phyloP scores from a whole-genome alignment of 2,888 invertebrate genomes.

The Drosophila limbata region DNA sequence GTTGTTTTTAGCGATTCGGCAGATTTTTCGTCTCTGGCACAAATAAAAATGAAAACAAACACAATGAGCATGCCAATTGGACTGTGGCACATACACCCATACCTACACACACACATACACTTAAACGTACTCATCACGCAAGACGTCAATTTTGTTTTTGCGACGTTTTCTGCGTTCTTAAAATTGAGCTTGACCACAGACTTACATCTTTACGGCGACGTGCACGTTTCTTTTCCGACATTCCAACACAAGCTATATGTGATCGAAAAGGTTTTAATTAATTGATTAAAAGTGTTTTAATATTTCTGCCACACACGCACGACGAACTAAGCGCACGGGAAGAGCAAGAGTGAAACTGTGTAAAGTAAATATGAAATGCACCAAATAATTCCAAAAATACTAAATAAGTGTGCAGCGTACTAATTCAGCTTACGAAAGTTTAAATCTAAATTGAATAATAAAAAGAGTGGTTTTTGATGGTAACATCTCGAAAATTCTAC shows the following conservation, averaged over 20 bases:
- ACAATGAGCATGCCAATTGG: constrained; percentile 57
- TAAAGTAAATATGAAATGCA: constrained; percentile 27
- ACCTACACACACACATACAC: constrained; percentile 10
- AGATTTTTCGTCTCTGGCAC: constrained; percentile 10
- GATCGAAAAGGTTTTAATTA: constrained; percentile 33
- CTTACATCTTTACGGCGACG: constrained; percentile 85
- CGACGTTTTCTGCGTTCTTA: constrained; percentile 13
- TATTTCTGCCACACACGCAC: constrained; percentile 73
- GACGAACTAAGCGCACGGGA: constrained; percentile 29
- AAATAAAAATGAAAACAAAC: constrained; percentile 65
- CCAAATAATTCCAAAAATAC: constrained; percentile 37
- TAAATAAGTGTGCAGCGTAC: not conserved
- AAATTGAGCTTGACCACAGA: constrained; percentile 24
- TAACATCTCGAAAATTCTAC: too few relatives aligned
- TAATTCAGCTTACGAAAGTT: not conserved
- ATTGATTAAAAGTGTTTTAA: constrained; percentile 42
- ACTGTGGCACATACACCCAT: constrained; percentile 43
- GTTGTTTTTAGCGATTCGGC: constrained; percentile 15
- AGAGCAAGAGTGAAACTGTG: constrained; percentile 37
- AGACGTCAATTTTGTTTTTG: constrained; percentile 41
- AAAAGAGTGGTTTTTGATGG: too few relatives aligned
- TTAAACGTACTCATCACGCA: constrained; percentile 26
- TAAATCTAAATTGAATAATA: too few relatives aligned
- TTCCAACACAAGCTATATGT: constrained; percentile 52
- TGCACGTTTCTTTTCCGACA: constrained; percentile 85